Percentiles rank a stretch among this genome's conserved stretches.
Evolutionary conservation across 2,888 invertebrate genomes (phyloP).

Genomic region (Pteria penguin): DNA sequence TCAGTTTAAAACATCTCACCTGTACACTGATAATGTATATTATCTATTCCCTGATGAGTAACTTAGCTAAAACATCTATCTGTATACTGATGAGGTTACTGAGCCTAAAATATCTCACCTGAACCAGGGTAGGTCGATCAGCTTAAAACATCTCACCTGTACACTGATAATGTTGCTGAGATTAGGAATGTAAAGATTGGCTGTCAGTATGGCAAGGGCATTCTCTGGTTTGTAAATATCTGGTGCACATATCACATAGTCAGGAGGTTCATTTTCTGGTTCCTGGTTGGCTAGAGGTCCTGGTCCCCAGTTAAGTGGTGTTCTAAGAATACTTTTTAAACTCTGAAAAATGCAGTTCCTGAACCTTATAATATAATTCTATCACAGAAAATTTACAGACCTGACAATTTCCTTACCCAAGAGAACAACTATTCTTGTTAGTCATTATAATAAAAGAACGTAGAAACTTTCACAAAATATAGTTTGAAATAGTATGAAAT

Average conservation of each 20-base stretch:
- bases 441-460: background rate
- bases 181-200: constrained; percentile 71
- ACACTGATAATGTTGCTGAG: constrained; percentile 58
- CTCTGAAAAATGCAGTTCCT: constrained; percentile 55
- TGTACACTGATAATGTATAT: constrained; percentile 24
- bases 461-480: too few species aligned
- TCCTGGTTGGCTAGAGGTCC: constrained; percentile 58
- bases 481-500: too few species aligned
- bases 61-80: constrained; percentile 56
- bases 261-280: constrained; percentile 61
- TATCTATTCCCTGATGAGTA: too few species aligned
- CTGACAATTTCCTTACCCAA: too few species aligned
- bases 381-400: too few species aligned
- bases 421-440: too few species aligned
- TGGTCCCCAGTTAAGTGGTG: constrained; percentile 68
- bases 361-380: too few species aligned
- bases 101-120: constrained; percentile 47
- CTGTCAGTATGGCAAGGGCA: constrained; percentile 69
- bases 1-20: constrained; percentile 54
- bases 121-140: constrained; percentile 31
- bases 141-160: constrained; percentile 49
- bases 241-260: constrained; percentile 71
- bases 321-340: constrained; percentile 56
- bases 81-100: background rate
- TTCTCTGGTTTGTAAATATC: constrained; percentile 68